phyloP scores from a whole-genome alignment of 2,113 vertebrate genomes.

The Eptatretus burgeri region DNA sequence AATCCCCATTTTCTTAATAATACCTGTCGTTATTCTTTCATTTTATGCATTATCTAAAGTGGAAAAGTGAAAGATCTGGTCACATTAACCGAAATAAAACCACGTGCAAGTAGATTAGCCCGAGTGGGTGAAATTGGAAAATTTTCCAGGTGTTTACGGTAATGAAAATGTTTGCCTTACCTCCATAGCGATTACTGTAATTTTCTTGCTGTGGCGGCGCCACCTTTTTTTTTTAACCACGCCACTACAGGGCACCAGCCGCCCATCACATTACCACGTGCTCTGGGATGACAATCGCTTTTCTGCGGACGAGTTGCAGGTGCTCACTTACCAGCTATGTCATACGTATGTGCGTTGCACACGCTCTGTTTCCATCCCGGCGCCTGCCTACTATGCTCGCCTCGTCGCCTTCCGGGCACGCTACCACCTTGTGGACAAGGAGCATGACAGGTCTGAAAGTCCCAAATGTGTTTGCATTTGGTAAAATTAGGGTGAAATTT shows the following conservation, averaged over 20 bases:
- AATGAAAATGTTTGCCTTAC: not conserved
- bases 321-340: slow-evolving; percentile 98
- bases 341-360: slow-evolving; percentile 97
- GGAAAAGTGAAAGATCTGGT: too few species aligned
- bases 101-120: too few species aligned
- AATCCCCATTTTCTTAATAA: too few species aligned
- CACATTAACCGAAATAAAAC: not conserved
- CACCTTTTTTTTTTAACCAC: not conserved
- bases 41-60: too few species aligned
- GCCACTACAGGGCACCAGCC: slow-evolving; percentile 53
- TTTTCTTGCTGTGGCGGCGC: too few species aligned
- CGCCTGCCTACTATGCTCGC: slow-evolving; percentile 91
- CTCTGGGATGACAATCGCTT: slow-evolving; percentile 99
- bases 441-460: slow-evolving; percentile 64
- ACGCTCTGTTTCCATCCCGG: slow-evolving; percentile 88
- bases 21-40: too few species aligned
- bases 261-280: slow-evolving; percentile 95
- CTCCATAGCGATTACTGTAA: not conserved
- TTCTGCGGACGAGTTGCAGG: slow-evolving; percentile 91
- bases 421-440: slow-evolving; percentile 97
- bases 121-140: too few species aligned
- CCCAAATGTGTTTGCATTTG: not conserved
- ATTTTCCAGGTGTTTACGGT: too few species aligned
- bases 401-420: slow-evolving; percentile 91
- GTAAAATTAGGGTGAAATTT: not conserved